Percentiles rank a stretch among this genome's conserved stretches.
phyloP scores from a whole-genome alignment of 2,113 vertebrate genomes.

The Macrotus californicus region DNA sequence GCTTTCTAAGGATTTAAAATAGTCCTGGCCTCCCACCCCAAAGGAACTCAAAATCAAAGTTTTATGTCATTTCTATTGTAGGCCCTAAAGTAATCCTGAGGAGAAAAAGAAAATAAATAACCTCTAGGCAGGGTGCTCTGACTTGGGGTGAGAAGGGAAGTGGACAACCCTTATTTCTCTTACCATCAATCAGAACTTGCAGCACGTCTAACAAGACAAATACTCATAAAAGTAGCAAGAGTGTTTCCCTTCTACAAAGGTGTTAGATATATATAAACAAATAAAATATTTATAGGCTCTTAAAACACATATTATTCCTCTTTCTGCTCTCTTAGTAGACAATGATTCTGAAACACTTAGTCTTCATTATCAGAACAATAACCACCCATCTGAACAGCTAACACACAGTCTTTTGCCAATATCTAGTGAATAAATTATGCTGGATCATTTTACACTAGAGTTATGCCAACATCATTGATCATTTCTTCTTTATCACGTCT shows the following conservation, averaged over 20 bases:
- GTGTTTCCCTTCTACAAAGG: conserved; percentile 6
- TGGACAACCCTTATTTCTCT: background rate
- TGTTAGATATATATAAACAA: background rate
- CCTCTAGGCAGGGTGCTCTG: background rate
- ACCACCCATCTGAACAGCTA: conserved; percentile 44
- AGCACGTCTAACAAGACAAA: background rate
- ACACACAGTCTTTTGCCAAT: conserved; percentile 12
- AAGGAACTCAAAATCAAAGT: background rate
- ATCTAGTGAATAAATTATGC: conserved; percentile 35
- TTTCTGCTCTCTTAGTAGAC: conserved; percentile 27
- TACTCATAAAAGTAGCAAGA: background rate
- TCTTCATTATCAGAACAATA: conserved; percentile 47
- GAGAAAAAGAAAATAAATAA: conserved; percentile 32
- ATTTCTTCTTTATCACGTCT: background rate
- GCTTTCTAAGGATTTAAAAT: conserved; percentile 38
- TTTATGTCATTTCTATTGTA: conserved; percentile 10
- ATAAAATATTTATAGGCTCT: conserved; percentile 57
- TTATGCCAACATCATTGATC: background rate
- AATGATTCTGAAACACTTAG: conserved; percentile 44
- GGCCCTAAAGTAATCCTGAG: conserved; percentile 8
- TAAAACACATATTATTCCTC: conserved; percentile 17
- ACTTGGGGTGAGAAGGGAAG: background rate
- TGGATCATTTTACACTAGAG: background rate
- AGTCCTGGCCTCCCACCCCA: background rate
- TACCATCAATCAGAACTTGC: background rate